Evolutionary conservation across 1,140 invertebrate genomes (phyloP).

Genomic region (Drosophila seguyi): DNA sequence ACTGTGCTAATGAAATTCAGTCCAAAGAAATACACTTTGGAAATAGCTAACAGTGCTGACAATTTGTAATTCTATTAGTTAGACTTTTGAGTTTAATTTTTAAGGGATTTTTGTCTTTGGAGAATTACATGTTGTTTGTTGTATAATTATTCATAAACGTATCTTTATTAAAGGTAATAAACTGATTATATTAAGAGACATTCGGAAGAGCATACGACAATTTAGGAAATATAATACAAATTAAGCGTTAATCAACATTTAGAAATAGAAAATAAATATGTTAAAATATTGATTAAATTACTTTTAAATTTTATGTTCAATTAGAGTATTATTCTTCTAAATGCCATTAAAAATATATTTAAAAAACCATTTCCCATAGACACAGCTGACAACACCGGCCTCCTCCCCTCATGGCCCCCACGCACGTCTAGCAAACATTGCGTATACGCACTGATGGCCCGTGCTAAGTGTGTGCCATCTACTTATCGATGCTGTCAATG

Average conservation of each 20-base stretch:
- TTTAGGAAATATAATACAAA: no score
- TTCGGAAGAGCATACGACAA: no score
- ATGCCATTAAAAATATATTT: neutral
- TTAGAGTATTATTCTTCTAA: no score
- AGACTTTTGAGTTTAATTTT: neutral
- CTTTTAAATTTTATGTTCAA: no score
- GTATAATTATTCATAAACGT: no score
- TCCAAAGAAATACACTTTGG: neutral
- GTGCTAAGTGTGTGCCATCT: slow-evolving; percentile 21
- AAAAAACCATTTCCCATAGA: neutral
- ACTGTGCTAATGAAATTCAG: slow-evolving; percentile 43
- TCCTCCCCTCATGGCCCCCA: no score
- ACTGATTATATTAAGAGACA: no score
- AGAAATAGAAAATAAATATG: no score
- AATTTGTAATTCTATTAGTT: neutral
- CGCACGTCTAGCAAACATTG: slow-evolving; percentile 20
- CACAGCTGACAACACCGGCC: neutral
- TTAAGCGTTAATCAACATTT: no score
- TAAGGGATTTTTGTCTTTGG: neutral
- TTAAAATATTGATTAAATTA: no score
- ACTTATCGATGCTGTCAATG: slow-evolving; percentile 56
- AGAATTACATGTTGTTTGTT: no score
- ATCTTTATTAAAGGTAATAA: no score
- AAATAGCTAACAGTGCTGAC: neutral
- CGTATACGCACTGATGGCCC: slow-evolving; percentile 44